A percentile compares a stretch with the other conserved stretches of the same genome.
Evolutionary conservation across 2,113 vertebrate species (phyloP).

Genomic region (Pseudonaja textilis): DNA sequence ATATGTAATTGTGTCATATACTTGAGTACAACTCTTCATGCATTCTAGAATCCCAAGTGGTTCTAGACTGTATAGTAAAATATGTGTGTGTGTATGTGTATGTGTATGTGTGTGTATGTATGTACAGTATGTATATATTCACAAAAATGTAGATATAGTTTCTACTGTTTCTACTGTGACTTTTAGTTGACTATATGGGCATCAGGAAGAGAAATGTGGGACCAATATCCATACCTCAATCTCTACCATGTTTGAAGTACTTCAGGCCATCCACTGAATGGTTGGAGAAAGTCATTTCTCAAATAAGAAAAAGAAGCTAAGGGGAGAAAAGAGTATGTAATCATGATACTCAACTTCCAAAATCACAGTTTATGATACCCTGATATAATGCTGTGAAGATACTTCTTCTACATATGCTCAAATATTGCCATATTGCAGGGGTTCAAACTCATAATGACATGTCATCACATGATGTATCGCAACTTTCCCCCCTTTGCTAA

Average conservation of each 20-base stretch:
- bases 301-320: not conserved
- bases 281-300: not conserved
- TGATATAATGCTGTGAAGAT: not conserved
- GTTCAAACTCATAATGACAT: no score
- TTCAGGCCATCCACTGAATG: not conserved
- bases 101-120: no score
- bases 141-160: not conserved
- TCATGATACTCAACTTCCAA: not conserved
- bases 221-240: not conserved
- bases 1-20: not conserved
- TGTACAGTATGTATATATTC: not conserved
- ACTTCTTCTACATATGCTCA: not conserved
- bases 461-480: no score
- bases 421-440: not conserved
- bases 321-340: not conserved
- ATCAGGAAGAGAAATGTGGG: not conserved
- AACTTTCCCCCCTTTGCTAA: no score
- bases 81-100: accelerated
- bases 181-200: not conserved
- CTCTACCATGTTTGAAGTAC: not conserved
- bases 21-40: not conserved
- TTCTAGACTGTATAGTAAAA: not conserved
- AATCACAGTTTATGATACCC: not conserved
- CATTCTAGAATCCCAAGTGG: not conserved
- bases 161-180: not conserved